Percentiles rank a stretch among this genome's conserved stretches.
Evolutionary conservation across 2,797 vertebrate genomes (phyloP).

Genomic region (Triplophysa yarkandensis): DNA sequence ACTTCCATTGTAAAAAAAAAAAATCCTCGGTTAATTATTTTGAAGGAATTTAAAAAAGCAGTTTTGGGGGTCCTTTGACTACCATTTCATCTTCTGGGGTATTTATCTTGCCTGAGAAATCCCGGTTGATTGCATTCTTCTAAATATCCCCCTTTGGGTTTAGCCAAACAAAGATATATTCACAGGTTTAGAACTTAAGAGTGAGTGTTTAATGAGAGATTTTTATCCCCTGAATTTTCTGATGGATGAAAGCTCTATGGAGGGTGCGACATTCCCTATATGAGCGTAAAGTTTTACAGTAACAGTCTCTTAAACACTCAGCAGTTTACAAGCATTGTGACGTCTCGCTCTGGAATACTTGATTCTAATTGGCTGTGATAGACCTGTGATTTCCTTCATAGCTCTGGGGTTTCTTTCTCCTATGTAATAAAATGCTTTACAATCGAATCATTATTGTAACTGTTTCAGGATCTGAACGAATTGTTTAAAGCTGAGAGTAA

Average conservation of each 20-base stretch:
- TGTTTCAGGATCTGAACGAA: background rate
- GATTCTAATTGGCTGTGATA: background rate
- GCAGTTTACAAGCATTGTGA: background rate
- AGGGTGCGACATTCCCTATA: slow-evolving; percentile 32
- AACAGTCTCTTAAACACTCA: background rate
- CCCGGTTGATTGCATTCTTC: too few relatives aligned
- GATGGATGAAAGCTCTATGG: slow-evolving; percentile 10
- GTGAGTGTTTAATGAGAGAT: too few relatives aligned
- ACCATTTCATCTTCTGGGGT: too few relatives aligned
- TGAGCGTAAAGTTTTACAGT: background rate
- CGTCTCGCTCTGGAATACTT: background rate
- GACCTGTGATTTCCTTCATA: background rate
- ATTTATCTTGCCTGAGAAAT: too few relatives aligned
- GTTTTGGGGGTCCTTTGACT: too few relatives aligned
- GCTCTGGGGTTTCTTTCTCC: background rate
- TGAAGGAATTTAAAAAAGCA: too few relatives aligned
- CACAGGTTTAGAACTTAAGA: too few relatives aligned
- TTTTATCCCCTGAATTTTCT: background rate
- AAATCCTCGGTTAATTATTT: too few relatives aligned
- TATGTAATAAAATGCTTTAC: background rate
- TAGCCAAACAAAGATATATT: too few relatives aligned
- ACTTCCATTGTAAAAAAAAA: too few relatives aligned
- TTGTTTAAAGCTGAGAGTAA: background rate
- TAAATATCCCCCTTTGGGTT: too few relatives aligned
- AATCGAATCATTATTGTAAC: background rate